These are phyloP conservation scores for Gastrophryne carolinensis DNA, from an alignment of 2,797 vertebrate genomes.

Conservation along the genomic window DNA sequence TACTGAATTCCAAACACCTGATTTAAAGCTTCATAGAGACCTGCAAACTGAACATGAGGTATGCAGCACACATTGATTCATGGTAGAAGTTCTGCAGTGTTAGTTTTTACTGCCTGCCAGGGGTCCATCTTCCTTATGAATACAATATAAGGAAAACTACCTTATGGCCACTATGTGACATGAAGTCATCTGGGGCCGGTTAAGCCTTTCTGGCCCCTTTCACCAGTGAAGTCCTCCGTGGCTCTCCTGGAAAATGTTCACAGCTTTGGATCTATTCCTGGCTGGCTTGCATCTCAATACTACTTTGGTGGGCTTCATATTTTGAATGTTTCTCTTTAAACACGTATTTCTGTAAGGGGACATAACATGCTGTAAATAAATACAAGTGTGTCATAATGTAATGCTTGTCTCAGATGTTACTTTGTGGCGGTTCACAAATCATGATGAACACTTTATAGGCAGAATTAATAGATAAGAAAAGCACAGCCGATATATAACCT, in stretches of 20 bases:
- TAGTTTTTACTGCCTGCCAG: background rate
- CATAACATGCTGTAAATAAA: too few species aligned
- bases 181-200: background rate
- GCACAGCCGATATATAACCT: too few species aligned
- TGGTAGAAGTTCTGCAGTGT: background rate
- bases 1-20: conserved; percentile 24
- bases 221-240: background rate
- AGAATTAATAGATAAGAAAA: too few species aligned
- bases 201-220: background rate
- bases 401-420: too few species aligned
- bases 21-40: conserved; percentile 10
- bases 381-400: too few species aligned
- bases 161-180: background rate
- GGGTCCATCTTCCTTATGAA: background rate
- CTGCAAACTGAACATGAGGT: background rate
- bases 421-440: too few species aligned
- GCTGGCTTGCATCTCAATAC: too few species aligned
- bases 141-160: background rate
- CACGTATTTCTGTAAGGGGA: too few species aligned
- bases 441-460: too few species aligned
- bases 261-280: background rate
- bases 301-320: too few species aligned
- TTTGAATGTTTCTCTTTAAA: too few species aligned
- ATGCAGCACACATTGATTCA: conserved; percentile 5
- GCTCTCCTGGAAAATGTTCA: background rate